Evolutionary conservation across 1,140 invertebrate genomes (phyloP).

Genomic region (Drosophila suzukii): DNA sequence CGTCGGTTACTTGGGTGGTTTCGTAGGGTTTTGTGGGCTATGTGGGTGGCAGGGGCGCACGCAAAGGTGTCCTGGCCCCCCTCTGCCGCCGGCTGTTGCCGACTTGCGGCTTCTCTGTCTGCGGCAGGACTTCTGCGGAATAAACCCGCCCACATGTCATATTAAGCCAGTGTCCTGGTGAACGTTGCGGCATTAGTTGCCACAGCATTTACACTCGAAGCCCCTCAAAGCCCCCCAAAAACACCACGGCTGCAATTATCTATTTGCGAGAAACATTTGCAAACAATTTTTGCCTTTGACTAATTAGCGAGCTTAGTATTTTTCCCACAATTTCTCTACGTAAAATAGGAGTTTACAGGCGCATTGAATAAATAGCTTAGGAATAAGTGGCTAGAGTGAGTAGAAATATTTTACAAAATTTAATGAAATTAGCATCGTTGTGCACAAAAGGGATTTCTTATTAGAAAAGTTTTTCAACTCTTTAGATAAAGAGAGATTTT

Average conservation of each 20-base stretch:
- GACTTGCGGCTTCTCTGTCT: constrained; percentile 69
- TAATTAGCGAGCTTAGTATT: constrained; percentile 41
- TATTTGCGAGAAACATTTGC: constrained; percentile 48
- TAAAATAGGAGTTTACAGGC: constrained; percentile 12
- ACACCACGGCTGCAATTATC: constrained; percentile 27
- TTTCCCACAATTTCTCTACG: not conserved
- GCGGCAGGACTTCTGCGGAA: constrained; percentile 38
- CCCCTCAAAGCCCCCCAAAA: not conserved
- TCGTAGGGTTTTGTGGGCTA: constrained; percentile 1
- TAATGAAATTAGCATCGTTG: no score
- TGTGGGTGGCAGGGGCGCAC: not conserved
- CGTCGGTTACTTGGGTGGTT: not conserved
- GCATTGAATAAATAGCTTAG: not conserved
- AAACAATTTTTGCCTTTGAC: constrained; percentile 41
- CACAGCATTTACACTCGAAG: constrained; percentile 65
- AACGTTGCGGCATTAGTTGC: constrained; percentile 77
- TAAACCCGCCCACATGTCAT: constrained; percentile 55
- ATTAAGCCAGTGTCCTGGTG: constrained; percentile 69
- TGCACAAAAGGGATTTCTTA: no score
- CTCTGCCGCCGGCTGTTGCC: constrained; percentile 31
- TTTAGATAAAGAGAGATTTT: no score
- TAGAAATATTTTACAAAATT: not conserved
- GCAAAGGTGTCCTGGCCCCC: constrained; percentile 4
- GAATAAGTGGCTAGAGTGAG: not conserved
- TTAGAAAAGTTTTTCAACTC: no score